Conservation (phyloP, 2,888 invertebrate species). For the Leptopterna dolabrata region DNA sequence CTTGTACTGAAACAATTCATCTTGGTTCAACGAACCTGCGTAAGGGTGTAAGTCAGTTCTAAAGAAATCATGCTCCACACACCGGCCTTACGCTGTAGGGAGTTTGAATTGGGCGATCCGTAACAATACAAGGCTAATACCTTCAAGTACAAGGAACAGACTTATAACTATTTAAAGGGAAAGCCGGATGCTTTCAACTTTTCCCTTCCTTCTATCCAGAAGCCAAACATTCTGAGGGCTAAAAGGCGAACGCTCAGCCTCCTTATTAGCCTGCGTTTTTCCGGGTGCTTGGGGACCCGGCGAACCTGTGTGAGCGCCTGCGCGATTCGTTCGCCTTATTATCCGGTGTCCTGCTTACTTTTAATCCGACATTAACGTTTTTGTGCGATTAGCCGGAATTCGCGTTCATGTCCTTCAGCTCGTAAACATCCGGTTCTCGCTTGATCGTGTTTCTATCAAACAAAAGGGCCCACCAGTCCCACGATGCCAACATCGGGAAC, state of each 20-base stretch:
- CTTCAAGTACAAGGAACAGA: no score
- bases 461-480: no score
- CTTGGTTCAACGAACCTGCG: no score
- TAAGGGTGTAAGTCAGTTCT: no score
- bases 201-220: no score
- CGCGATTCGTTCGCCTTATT: background rate
- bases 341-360: background rate
- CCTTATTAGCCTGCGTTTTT: background rate
- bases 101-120: no score
- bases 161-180: background rate
- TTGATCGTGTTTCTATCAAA: no score
- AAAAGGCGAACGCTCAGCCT: background rate
- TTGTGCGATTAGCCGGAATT: background rate
- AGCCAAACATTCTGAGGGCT: background rate
- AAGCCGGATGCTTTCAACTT: background rate
- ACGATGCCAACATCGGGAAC: no score
- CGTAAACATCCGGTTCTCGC: background rate
- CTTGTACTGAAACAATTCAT: no score
- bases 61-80: no score
- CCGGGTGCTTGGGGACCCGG: background rate
- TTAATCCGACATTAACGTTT: background rate
- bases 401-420: background rate
- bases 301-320: background rate
- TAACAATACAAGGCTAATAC: no score
- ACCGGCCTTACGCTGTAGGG: no score